A percentile compares a stretch with the other conserved stretches of the same genome.
Conservation (phyloP, 2,113 vertebrate genomes). For the Pogona vitticeps region DNA sequence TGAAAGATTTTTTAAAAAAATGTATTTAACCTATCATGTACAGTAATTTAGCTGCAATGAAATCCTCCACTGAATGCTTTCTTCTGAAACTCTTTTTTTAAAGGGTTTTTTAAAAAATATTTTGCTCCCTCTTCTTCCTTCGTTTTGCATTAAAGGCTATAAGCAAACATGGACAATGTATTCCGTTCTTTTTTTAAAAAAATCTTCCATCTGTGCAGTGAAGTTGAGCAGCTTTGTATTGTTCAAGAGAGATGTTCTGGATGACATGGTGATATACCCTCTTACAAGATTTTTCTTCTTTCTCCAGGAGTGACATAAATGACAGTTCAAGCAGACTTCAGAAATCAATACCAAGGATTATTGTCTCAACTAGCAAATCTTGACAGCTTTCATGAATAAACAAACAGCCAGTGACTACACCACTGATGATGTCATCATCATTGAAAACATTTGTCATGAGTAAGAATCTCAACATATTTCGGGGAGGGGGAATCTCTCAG, state of each 20-base stretch:
- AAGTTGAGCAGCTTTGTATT: constrained; percentile 22
- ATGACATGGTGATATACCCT: constrained; percentile 37
- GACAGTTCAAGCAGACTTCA: constrained; percentile 51
- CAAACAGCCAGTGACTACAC: constrained; percentile 35
- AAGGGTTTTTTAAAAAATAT: neutral
- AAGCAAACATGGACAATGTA: neutral
- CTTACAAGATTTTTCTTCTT: constrained; percentile 34
- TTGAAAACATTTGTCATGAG: constrained; percentile 22
- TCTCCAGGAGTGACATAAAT: constrained; percentile 49
- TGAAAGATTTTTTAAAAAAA: neutral
- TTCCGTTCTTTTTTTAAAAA: neutral
- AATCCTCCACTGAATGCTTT: neutral
- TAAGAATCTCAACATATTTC: constrained; percentile 21
- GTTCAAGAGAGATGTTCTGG: neutral
- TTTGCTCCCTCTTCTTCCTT: neutral
- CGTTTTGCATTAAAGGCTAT: neutral
- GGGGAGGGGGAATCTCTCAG: neutral
- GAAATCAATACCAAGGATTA: constrained; percentile 55
- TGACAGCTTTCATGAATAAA: constrained; percentile 38
- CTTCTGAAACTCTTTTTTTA: neutral
- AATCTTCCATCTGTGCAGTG: constrained; percentile 2
- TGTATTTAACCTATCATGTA: neutral
- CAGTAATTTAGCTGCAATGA: neutral
- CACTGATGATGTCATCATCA: constrained; percentile 39
- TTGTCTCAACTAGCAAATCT: constrained; percentile 29